phyloP scores from a whole-genome alignment of 2,888 invertebrate species.

The Cantharis nigra region DNA sequence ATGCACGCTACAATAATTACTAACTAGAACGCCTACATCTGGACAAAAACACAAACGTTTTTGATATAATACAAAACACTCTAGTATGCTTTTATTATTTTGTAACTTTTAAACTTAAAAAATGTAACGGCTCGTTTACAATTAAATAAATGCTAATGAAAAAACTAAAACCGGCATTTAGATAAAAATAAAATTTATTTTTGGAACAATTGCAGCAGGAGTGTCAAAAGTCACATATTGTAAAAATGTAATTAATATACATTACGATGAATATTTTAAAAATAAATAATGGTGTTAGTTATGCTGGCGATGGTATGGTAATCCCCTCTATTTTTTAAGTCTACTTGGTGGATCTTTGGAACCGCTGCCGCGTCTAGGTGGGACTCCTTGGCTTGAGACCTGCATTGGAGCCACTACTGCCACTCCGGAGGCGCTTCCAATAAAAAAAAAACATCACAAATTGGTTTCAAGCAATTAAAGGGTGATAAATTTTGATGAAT shows the following conservation, averaged over 20 bases:
- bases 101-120: not conserved
- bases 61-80: not conserved
- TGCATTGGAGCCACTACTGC: conserved; percentile 64
- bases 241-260: not conserved
- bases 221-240: not conserved
- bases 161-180: not conserved
- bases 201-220: not conserved
- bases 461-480: conserved; percentile 46
- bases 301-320: not conserved
- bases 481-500: conserved; percentile 27
- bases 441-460: conserved; percentile 56
- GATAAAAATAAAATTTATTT: not conserved
- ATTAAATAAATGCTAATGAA: not conserved
- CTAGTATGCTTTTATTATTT: not conserved
- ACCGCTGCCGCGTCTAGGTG: conserved; percentile 64
- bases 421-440: conserved; percentile 59
- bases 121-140: not conserved
- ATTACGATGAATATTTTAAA: not conserved
- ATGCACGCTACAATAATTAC: not conserved
- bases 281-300: not conserved
- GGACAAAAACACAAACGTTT: not conserved
- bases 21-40: not conserved
- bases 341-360: conserved; percentile 52
- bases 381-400: conserved; percentile 57
- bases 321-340: conserved; percentile 48